Percentiles rank a stretch among this genome's conserved stretches.
Evolutionary conservation across 2,888 invertebrate genomes (phyloP).

Genomic region (Steinernema hermaphroditum): DNA sequence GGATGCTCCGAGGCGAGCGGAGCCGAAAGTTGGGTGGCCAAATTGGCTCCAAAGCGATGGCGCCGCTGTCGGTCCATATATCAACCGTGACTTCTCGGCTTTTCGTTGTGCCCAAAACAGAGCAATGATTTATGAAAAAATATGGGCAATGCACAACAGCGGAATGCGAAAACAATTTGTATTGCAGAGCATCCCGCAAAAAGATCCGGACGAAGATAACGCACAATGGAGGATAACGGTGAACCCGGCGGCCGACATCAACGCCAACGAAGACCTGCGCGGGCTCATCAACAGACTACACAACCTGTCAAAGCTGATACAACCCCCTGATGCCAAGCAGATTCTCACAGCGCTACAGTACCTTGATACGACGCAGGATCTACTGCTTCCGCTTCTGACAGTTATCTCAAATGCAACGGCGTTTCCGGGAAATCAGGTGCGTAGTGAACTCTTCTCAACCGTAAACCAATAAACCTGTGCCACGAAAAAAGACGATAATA

Average conservation of each 20-base stretch:
- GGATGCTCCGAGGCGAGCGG: neutral
- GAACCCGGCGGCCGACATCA: slow-evolving; percentile 58
- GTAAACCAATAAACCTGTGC: no score
- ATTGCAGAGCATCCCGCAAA: slow-evolving; percentile 58
- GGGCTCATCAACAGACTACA: slow-evolving; percentile 56
- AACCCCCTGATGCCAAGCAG: slow-evolving; percentile 54
- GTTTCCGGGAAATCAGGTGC: slow-evolving; percentile 57
- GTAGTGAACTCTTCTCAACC: no score
- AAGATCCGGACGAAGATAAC: slow-evolving; percentile 57
- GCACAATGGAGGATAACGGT: slow-evolving; percentile 62
- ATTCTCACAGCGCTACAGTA: slow-evolving; percentile 56
- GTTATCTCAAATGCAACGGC: slow-evolving; percentile 61
- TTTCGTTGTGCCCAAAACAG: neutral
- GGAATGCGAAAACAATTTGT: slow-evolving; percentile 8
- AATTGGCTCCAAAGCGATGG: neutral
- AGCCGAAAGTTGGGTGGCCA: neutral
- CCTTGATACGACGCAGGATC: slow-evolving; percentile 54
- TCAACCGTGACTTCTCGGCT: slow-evolving; percentile 3
- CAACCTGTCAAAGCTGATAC: slow-evolving; percentile 55
- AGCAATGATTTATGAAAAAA: slow-evolving; percentile 10
- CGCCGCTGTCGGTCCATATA: slow-evolving; percentile 3
- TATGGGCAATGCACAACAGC: neutral
- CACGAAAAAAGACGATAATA: no score
- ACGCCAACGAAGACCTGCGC: slow-evolving; percentile 46
- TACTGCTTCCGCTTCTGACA: slow-evolving; percentile 58